Evolutionary conservation across 1,140 invertebrate species (phyloP).

Genomic region (Stegodyphus mimosarum): DNA sequence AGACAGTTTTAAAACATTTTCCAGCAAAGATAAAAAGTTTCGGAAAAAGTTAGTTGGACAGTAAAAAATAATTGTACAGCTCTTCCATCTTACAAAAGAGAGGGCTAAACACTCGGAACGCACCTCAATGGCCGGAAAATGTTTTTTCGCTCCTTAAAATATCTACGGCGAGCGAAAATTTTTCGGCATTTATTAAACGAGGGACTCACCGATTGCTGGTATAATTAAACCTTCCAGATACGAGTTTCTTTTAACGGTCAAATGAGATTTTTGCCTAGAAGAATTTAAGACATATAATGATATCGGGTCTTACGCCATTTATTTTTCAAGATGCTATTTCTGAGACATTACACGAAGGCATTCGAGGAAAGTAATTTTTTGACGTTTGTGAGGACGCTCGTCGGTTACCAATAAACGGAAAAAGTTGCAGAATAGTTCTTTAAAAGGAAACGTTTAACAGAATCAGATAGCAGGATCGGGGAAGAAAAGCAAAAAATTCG

Average conservation of each 20-base stretch:
- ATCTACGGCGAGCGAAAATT: constrained; percentile 19
- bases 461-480: no score
- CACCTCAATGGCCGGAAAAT: constrained; percentile 33
- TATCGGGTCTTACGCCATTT: no score
- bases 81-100: constrained; percentile 47
- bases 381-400: no score
- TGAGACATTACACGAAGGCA: no score
- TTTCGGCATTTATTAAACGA: constrained; percentile 32
- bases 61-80: constrained; percentile 59
- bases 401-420: no score
- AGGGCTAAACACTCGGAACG: constrained; percentile 26
- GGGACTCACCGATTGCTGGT: constrained; percentile 8
- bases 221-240: constrained; percentile 41
- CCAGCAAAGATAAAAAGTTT: constrained; percentile 53
- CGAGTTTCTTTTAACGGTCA: constrained; percentile 26
- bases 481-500: no score
- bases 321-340: no score
- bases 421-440: no score
- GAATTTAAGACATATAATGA: no score
- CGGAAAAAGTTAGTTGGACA: constrained; percentile 59
- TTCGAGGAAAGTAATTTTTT: no score
- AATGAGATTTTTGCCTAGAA: no score
- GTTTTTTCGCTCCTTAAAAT: constrained; percentile 37
- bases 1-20: constrained; percentile 41
- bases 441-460: no score